Evolutionary conservation across 2,797 vertebrate species (phyloP).

Genomic region (Echeneis naucrates): DNA sequence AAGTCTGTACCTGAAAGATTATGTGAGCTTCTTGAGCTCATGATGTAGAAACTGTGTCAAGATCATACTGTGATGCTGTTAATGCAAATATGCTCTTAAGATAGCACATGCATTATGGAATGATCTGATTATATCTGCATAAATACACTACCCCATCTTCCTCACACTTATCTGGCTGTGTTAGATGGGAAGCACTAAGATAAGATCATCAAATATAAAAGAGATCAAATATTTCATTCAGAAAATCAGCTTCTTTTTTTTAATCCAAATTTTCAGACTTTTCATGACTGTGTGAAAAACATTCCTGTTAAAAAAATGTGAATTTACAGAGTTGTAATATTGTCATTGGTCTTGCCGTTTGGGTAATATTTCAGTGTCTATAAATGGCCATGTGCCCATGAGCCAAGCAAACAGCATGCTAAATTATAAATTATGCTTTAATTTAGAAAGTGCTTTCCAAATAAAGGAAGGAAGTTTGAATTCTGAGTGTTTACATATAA

Average conservation of each 20-base stretch:
- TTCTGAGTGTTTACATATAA: background rate
- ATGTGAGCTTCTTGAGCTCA: background rate
- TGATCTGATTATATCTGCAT: conserved; percentile 15
- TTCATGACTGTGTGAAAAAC: too few relatives aligned
- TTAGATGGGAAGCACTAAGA: conserved; percentile 6
- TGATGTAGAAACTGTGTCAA: background rate
- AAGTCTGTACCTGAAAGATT: background rate
- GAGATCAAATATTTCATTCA: too few relatives aligned
- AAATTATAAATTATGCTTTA: too few relatives aligned
- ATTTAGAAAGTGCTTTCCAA: too few relatives aligned
- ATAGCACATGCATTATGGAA: conserved; percentile 11
- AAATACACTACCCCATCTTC: background rate
- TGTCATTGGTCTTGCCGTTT: background rate
- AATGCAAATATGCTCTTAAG: conserved; percentile 3
- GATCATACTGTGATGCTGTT: background rate
- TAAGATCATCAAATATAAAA: background rate
- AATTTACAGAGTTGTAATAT: background rate
- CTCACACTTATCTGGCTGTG: background rate
- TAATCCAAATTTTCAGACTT: too few relatives aligned
- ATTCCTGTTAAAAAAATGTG: too few relatives aligned
- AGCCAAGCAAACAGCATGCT: too few relatives aligned
- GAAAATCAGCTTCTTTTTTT: too few relatives aligned
- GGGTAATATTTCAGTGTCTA: background rate
- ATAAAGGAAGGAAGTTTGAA: too few relatives aligned
- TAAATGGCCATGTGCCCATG: background rate